phyloP scores from a whole-genome alignment of 2,888 invertebrate species.

The Allygus modestus region DNA sequence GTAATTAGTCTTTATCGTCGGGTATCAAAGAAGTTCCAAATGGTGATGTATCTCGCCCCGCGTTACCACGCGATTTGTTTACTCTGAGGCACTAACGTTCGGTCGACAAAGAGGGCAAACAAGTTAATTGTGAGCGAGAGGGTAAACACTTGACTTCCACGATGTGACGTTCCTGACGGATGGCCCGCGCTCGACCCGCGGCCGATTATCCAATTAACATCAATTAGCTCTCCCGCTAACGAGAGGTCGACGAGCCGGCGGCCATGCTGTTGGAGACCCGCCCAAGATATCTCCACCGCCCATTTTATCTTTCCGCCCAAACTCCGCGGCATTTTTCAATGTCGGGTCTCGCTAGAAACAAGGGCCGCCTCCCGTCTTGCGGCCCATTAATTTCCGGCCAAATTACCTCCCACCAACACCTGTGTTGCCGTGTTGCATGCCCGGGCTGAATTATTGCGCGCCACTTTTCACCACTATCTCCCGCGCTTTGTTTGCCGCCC shows the following conservation, averaged over 20 bases:
- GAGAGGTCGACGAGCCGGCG: background rate
- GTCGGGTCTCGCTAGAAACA: slow-evolving; percentile 40
- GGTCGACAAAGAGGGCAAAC: slow-evolving; percentile 43
- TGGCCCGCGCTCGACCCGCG: background rate
- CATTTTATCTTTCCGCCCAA: slow-evolving; percentile 20
- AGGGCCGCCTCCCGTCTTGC: slow-evolving; percentile 45
- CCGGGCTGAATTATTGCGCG: slow-evolving; percentile 53
- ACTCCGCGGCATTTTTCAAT: slow-evolving; percentile 29
- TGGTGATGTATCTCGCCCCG: too few species aligned
- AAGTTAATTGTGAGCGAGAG: slow-evolving; percentile 46
- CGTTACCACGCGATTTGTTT: too few species aligned
- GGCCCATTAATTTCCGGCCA: slow-evolving; percentile 62
- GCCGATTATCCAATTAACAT: slow-evolving; percentile 6
- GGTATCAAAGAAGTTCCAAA: too few species aligned
- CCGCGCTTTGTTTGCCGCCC: slow-evolving; percentile 53
- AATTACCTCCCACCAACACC: slow-evolving; percentile 61
- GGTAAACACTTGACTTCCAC: slow-evolving; percentile 19
- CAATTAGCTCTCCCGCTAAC: background rate
- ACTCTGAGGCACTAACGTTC: too few species aligned
- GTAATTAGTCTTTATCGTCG: too few species aligned
- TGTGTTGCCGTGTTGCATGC: background rate
- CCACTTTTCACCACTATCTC: slow-evolving; percentile 60
- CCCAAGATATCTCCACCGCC: slow-evolving; percentile 13
- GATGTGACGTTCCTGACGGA: background rate
- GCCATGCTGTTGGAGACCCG: slow-evolving; percentile 14